Evolutionary conservation across 2,113 vertebrate genomes (phyloP), one percentile per base, ranked within the genome.

Genomic region (Heteronetta atricapilla): DNA sequence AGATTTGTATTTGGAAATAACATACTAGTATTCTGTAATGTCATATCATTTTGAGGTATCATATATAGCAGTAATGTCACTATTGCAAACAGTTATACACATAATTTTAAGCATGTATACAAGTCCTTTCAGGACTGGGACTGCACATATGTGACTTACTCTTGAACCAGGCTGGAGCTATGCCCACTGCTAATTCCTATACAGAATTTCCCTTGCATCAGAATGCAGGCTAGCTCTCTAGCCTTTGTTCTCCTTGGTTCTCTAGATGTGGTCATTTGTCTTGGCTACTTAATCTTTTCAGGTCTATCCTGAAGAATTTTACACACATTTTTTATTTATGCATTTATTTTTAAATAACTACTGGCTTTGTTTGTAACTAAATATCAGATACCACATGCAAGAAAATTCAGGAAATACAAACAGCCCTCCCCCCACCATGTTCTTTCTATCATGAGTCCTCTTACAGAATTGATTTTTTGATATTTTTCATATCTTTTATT

Each of bases 361-460:
- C 11, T 48, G 3, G 4, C 56, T 76, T 22, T 58, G 10, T 58
- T 52, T 38, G 31, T 56, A 70, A 70, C 8, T 36, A 42, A 8
- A n/a, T 59, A 77, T 63, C 13, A 64, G 77, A 68, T 50, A 56
- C 17, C 13, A 46, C 44, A 46, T n/a, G 42, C 5, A 55, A 60
- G 58, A 66, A 36, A 36, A 59, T 20, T 40, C 7, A 66, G 22
- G 36, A 74, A 74, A 82, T 33, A 18, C 8, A 31, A 11, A 13
- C 6, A 21, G 7, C 8, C 4, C 29, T 59, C 3, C 5, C 21
- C 13, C 0, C 2, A 6, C 18, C 3, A n/a, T 48, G 10, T 59
- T 58, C 20, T 38, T 52, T 40, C 25, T 50, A 36, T 59, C 56
- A 21, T n/a, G 31, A 18, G 3, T 20, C 56, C 33, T n/a, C 19